Evolutionary conservation across 2,797 vertebrate species (phyloP).

Genomic region (Galagoides demidoff): DNA sequence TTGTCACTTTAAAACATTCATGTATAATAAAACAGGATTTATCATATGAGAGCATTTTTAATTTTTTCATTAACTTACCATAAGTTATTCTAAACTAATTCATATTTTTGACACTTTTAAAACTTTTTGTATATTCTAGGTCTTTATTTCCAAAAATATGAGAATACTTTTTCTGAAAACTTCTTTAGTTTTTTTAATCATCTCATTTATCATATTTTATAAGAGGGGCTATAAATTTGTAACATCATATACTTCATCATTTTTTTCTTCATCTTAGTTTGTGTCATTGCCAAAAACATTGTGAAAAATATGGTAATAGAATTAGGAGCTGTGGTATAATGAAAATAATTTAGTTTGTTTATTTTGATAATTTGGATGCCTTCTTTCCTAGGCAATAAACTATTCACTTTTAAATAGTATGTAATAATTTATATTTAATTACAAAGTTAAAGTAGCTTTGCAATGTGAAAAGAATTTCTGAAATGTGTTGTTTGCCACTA

Average conservation of each 20-base stretch:
- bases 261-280: conserved; percentile 24
- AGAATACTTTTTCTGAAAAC: conserved; percentile 20
- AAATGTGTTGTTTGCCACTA: conserved; percentile 21
- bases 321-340: conserved; percentile 3
- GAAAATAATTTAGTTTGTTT: conserved; percentile 35
- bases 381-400: neutral
- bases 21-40: conserved; percentile 17
- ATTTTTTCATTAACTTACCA: conserved; percentile 6
- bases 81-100: conserved; percentile 4
- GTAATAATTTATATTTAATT: conserved; percentile 41
- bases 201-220: neutral
- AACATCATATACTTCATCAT: neutral
- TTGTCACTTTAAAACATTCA: conserved; percentile 21
- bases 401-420: conserved; percentile 31
- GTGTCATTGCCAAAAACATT: neutral
- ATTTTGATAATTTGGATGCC: conserved; percentile 6
- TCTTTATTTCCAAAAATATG: conserved; percentile 41
- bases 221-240: neutral
- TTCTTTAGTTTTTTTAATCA: conserved; percentile 47
- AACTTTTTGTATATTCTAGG: neutral
- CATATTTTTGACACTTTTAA: neutral
- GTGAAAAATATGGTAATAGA: neutral
- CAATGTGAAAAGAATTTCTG: conserved; percentile 19
- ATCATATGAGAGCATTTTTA: neutral
- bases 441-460: conserved; percentile 48